Conservation (phyloP, 2,797 vertebrate species). For the Acipenser oxyrinchus region DNA sequence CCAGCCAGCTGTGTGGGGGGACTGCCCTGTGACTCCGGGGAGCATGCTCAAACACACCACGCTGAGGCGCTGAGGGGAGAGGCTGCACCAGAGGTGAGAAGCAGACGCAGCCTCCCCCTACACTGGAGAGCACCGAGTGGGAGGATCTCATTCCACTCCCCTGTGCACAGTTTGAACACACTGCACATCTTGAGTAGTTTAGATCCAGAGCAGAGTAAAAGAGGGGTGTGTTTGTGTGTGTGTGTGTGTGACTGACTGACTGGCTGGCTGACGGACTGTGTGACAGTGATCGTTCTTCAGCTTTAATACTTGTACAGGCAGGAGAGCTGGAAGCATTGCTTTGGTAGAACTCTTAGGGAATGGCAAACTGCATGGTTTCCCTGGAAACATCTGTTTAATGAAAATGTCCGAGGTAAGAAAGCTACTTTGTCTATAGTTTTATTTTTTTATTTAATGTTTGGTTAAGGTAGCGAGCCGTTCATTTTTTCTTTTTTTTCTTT, state of each 20-base stretch:
- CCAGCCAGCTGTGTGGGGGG: slow-evolving; percentile 77
- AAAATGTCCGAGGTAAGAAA: slow-evolving; percentile 87
- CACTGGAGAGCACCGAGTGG: slow-evolving; percentile 60
- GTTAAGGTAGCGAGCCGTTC: too few relatives aligned
- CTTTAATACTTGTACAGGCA: slow-evolving; percentile 71
- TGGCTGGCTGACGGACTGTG: slow-evolving; percentile 32
- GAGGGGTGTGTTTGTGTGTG: slow-evolving; percentile 34
- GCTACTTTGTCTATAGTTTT: slow-evolving; percentile 19
- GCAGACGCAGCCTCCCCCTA: slow-evolving; percentile 49
- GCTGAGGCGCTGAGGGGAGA: slow-evolving; percentile 51
- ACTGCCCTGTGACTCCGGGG: slow-evolving; percentile 75
- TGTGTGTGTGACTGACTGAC: slow-evolving; percentile 10
- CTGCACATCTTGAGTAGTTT: slow-evolving; percentile 79
- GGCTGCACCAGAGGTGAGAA: slow-evolving; percentile 77
- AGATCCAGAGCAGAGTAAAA: slow-evolving; percentile 68
- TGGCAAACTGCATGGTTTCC: slow-evolving; percentile 71
- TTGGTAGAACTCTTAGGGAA: slow-evolving; percentile 73
- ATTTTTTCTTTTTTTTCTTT: too few relatives aligned
- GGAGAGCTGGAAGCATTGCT: slow-evolving; percentile 70
- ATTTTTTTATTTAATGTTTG: slow-evolving; percentile 2
- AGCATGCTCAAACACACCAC: slow-evolving; percentile 47
- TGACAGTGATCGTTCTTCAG: slow-evolving; percentile 63
- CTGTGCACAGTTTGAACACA: slow-evolving; percentile 70
- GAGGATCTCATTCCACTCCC: slow-evolving; percentile 83
- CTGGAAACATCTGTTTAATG: slow-evolving; percentile 69